Evolutionary conservation across 1,140 invertebrate species (phyloP).

Genomic region (Condylostylus longicornis): DNA sequence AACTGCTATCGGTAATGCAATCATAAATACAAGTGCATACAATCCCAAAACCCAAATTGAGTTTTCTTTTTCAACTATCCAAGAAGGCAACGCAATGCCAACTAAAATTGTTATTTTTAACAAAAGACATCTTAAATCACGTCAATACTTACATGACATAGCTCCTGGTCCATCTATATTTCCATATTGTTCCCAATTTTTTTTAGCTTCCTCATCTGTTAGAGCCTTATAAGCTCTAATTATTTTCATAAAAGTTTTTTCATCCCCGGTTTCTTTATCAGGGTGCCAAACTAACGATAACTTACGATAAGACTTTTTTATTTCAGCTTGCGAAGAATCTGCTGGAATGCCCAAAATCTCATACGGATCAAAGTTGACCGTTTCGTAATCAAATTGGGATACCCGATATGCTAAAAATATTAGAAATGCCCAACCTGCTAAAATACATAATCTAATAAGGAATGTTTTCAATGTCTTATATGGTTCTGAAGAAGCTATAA

Average conservation of each 20-base stretch:
- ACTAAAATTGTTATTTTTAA: too few relatives aligned
- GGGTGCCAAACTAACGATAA: conserved; percentile 90
- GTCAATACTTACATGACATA: too few relatives aligned
- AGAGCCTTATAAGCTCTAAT: conserved; percentile 88
- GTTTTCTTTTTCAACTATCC: conserved; percentile 99
- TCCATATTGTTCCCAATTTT: conserved; percentile 98
- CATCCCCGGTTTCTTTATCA: conserved; percentile 93
- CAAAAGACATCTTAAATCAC: too few relatives aligned
- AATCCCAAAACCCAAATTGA: conserved; percentile 93
- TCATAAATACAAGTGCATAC: conserved; percentile 95
- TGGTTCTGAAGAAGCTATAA: conserved; percentile 67
- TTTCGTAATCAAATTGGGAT: conserved; percentile 93
- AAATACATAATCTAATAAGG: conserved; percentile 45
- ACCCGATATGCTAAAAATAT: conserved; percentile 86
- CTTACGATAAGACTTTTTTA: conserved; percentile 91
- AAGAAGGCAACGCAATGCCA: conserved; percentile 97
- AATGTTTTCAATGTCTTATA: conserved; percentile 68
- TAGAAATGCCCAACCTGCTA: conserved; percentile 79
- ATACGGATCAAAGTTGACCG: conserved; percentile 97
- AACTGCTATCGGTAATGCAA: conserved; percentile 82
- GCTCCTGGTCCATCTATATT: conserved; percentile 98
- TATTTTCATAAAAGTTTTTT: conserved; percentile 93
- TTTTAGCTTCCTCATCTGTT: conserved; percentile 90
- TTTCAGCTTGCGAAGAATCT: conserved; percentile 68
- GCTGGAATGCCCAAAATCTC: conserved; percentile 83